Evolutionary conservation across 2,113 vertebrate genomes (phyloP), one percentile per base, ranked within the genome.

Genomic region (Nestor notabilis): DNA sequence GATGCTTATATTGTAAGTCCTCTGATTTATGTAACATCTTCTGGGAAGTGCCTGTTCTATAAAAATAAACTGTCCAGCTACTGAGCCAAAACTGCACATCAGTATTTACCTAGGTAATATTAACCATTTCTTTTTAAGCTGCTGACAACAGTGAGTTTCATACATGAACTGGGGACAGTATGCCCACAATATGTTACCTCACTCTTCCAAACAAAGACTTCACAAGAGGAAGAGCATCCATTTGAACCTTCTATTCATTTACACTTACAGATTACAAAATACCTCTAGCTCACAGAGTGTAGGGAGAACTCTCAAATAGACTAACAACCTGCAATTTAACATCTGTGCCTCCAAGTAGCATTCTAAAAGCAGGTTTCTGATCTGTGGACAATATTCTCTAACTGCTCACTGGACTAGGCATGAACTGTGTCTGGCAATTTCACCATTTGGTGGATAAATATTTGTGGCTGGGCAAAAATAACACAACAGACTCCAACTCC

Each of bases 381-480:
- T 39, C n/a, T 24, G 44, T n/a, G 41, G 58, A 47, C 63, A 75
- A 81, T n/a, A 65, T 50, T 20, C 29, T 47, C 43, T 52, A 74
- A 29, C 58, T 55, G 68, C 55, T 64, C 61, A 10, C 72, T 35
- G 82, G 65, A 41, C 39, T 46, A 33, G 50, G 44, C 64, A 19
- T 13, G 17, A 95, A 92, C 46, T 2, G 18, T 28, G 23, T 11
- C 78, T 86, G 83, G 74, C 84, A 74, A n/a, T 65, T 76, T 65
- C 91, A 84, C 70, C 60, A 13, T n/a, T 91, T 71, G 90, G 79
- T 84, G 53, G 52, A 77, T 64, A 77, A 96, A 91, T 50, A 55
- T 75, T 94, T 68, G 89, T 43, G 93, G 29, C 89, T 79, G 72
- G 90, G 82, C 90, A 97, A 76, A 77, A 95, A 95, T 60, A 87